A percentile compares a stretch with the other conserved stretches of the same genome.
Evolutionary conservation across 2,797 vertebrate genomes (phyloP).

Genomic region (Hafferia zeledoni): DNA sequence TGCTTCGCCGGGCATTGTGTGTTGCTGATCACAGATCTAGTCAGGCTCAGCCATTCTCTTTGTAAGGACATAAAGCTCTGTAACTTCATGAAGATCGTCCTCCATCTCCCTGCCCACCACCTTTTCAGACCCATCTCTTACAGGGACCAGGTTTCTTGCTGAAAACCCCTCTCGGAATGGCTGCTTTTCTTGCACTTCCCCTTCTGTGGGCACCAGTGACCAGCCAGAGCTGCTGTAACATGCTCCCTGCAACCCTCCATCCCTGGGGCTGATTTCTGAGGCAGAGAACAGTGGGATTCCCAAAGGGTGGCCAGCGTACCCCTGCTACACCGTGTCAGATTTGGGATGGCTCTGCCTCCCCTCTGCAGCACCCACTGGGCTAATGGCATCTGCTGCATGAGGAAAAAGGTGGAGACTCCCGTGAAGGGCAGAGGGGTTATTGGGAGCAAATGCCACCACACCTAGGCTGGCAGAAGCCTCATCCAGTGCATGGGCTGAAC

Average conservation of each 20-base stretch:
- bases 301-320: rapidly evolving
- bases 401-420: neutral
- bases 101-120: rapidly evolving
- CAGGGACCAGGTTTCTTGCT: too few relatives aligned
- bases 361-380: neutral
- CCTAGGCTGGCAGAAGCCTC: neutral
- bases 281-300: neutral
- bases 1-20: rapidly evolving
- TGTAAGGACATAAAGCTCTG: neutral
- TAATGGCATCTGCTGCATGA: neutral
- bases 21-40: neutral
- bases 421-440: rapidly evolving
- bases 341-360: neutral
- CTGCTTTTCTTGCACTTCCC: neutral
- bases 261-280: neutral
- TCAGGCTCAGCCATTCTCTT: neutral
- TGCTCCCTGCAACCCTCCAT: rapidly evolving
- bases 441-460: neutral
- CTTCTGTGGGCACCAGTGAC: rapidly evolving
- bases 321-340: too few relatives aligned
- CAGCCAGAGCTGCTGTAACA: neutral
- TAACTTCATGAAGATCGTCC: neutral
- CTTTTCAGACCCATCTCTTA: neutral
- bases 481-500: neutral
- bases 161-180: neutral